Base-by-base conservation (phyloP, 2,113 vertebrate species). In the Prietella phreatophila region DNA sequence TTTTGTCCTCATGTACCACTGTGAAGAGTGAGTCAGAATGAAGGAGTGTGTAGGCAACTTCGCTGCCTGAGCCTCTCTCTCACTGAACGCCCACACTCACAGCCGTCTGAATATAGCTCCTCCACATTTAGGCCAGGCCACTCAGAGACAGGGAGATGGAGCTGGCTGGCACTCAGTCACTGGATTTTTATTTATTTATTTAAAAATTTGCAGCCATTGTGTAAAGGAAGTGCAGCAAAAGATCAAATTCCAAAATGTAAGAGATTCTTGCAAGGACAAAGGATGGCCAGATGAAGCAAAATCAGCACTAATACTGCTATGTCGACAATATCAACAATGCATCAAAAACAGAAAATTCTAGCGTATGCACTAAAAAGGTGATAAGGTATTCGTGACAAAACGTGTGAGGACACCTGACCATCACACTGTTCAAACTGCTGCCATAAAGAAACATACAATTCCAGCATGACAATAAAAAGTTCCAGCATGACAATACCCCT, bases 1-100 rank as follows among this genome's bases (percentile, higher is more conserved):
- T 89, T 87, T 91, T 85, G 86, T 91, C 90, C 88, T 87, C 86
- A 81, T 83, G 83, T 83, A 85, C 88, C 90, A 42, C 85, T 92
- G 89, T 93, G 88, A 89, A 91, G 93, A 92, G 88, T 91, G 93
- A 89, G 89, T 92, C 93, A 94, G 91, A 93, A 92, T 92, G 92
- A 91, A 78, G 93, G 93, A 89, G 92, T 95, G 94, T 94, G 93
- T 94, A 94, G 95, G 94, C 94, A 92, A 91, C 91, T 89, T 91
- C 85, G 60, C 84, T 85, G 85, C 87, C 90, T 91, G 92, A 90
- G 87, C 91, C 78, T 73, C 82, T 86, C 88, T 88, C 89, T 85
- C 85, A 47, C 88, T 82, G 90, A 85, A 83, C 85, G 39, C 92
- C 88, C 88, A 82, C 85, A 86, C 86, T 88, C 76, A 76, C 85